Evolutionary conservation across 2,113 vertebrate genomes (phyloP).

Genomic region (Hypanus sabinus): DNA sequence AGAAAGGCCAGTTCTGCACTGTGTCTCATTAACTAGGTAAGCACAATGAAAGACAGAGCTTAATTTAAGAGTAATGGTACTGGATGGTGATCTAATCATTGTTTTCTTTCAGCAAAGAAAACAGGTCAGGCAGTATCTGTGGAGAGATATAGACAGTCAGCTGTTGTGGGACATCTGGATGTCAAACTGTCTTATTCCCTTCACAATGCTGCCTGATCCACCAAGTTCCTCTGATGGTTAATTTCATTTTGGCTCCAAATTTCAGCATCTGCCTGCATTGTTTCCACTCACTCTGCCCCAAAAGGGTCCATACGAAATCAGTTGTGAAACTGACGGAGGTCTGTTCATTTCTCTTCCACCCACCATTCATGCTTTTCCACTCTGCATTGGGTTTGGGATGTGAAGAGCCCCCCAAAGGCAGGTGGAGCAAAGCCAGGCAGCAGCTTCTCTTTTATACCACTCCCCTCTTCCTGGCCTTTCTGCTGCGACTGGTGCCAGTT

Average conservation of each 20-base stretch:
- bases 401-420: no score
- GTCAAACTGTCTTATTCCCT: no score
- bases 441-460: background rate
- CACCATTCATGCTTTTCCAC: background rate
- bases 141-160: no score
- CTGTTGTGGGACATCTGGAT: no score
- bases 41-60: background rate
- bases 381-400: background rate
- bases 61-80: background rate
- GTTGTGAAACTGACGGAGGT: background rate
- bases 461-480: background rate
- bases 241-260: no score
- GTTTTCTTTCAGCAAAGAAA: no score
- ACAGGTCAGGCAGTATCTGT: no score
- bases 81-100: background rate
- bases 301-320: background rate
- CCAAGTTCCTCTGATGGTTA: no score
- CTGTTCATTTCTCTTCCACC: background rate
- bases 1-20: no score
- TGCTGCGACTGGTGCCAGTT: background rate
- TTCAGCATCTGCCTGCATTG: no score
- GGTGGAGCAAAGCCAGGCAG: background rate
- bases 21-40: no score
- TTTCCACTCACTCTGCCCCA: background rate
- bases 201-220: no score